Percentiles rank a stretch among this genome's conserved stretches.
Evolutionary conservation across 1,140 invertebrate genomes (phyloP).

Genomic region (Halictus rubicundus): DNA sequence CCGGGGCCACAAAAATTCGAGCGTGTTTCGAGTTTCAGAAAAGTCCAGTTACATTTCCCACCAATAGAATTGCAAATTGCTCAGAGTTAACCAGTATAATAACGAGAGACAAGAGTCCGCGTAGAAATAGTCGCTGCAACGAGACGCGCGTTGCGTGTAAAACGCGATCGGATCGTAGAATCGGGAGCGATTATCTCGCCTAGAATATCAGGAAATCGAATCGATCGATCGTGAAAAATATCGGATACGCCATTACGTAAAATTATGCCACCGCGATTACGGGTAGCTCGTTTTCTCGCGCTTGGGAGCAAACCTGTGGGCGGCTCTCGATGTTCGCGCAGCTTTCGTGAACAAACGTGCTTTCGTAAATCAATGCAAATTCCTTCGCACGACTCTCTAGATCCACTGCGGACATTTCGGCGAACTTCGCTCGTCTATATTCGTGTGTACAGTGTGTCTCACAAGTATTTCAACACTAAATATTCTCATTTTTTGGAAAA

Average conservation of each 20-base stretch:
- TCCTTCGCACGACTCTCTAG: too few species aligned
- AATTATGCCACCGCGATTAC: conserved; percentile 22
- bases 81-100: too few species aligned
- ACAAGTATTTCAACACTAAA: too few species aligned
- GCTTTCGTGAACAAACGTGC: neutral
- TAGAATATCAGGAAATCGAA: neutral
- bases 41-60: neutral
- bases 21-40: neutral
- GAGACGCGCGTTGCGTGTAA: neutral
- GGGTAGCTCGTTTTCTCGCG: conserved; percentile 9
- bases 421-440: too few species aligned
- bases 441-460: too few species aligned
- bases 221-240: conserved; percentile 22
- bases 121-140: neutral
- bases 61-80: neutral
- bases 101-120: too few species aligned
- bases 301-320: neutral
- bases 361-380: conserved; percentile 16
- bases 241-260: conserved; percentile 23
- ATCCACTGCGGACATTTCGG: too few species aligned
- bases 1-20: neutral
- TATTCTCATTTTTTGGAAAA: too few species aligned
- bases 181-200: neutral
- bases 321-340: conserved; percentile 5
- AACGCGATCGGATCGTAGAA: neutral